Conservation (phyloP, 2,888 invertebrate species). For the Magallana nippona region DNA sequence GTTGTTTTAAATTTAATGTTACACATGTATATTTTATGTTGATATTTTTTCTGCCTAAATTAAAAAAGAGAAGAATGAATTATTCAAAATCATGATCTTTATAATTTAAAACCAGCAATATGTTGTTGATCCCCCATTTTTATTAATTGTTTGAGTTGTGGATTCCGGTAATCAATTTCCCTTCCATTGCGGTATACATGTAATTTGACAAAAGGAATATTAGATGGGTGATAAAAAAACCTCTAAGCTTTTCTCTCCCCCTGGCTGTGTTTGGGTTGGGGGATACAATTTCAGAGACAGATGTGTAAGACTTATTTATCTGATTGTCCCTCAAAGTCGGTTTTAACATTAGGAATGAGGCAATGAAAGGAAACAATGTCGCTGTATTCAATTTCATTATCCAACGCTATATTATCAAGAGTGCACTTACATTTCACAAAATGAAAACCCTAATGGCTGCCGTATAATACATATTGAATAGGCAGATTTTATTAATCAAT, state of each 20-base stretch:
- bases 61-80: no score
- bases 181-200: conserved; percentile 4
- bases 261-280: background rate
- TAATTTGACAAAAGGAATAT: conserved; percentile 32
- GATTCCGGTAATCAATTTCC: background rate
- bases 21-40: no score
- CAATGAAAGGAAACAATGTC: conserved; percentile 35
- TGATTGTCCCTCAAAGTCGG: conserved; percentile 13
- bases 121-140: background rate
- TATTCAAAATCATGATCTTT: no score
- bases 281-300: conserved; percentile 32
- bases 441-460: conserved; percentile 35
- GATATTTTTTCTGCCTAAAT: no score
- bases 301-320: conserved; percentile 30
- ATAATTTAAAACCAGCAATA: background rate
- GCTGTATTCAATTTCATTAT: conserved; percentile 24
- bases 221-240: background rate
- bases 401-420: conserved; percentile 21
- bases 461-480: conserved; percentile 44
- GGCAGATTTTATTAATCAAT: conserved; percentile 44
- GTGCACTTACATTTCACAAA: conserved; percentile 38
- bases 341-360: conserved; percentile 3
- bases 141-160: background rate
- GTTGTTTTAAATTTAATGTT: no score
- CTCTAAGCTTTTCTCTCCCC: background rate